Percentiles rank a stretch among this genome's conserved stretches.
Conservation (phyloP, 2,113 vertebrate genomes). For the Puffinus mauretanicus region DNA sequence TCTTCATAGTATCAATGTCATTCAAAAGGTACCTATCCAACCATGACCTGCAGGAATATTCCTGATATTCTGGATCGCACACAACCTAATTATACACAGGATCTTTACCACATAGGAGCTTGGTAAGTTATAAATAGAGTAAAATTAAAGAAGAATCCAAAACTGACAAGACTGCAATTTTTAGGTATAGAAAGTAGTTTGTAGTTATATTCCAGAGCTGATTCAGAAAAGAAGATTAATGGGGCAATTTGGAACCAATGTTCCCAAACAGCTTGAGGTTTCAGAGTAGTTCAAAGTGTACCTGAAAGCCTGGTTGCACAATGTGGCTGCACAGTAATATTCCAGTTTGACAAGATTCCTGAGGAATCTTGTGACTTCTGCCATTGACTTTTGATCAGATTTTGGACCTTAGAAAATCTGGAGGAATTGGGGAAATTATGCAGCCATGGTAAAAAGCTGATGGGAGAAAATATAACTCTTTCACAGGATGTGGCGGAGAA, state of each 20-base stretch:
- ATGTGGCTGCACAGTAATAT: neutral
- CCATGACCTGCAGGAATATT: neutral
- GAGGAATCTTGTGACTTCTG: neutral
- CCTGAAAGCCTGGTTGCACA: neutral
- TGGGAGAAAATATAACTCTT: neutral
- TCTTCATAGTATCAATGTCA: neutral
- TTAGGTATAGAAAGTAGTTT: neutral
- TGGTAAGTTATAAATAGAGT: neutral
- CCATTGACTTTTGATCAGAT: neutral
- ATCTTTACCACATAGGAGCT: neutral
- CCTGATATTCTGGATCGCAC: neutral
- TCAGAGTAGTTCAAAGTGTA: neutral
- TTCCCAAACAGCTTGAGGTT: neutral
- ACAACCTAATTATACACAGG: neutral
- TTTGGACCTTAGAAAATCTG: neutral
- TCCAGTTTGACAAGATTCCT: neutral
- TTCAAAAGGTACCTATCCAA: neutral
- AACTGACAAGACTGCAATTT: neutral
- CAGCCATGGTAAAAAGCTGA: neutral
- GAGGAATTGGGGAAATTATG: neutral
- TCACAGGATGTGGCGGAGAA: neutral
- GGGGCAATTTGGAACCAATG: neutral
- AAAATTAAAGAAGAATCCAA: neutral
- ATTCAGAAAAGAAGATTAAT: neutral
- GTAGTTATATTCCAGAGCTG: neutral